These are phyloP conservation scores for Diuraphis noxia DNA, from an alignment of 1,140 invertebrate genomes.

Conservation along the genomic window DNA sequence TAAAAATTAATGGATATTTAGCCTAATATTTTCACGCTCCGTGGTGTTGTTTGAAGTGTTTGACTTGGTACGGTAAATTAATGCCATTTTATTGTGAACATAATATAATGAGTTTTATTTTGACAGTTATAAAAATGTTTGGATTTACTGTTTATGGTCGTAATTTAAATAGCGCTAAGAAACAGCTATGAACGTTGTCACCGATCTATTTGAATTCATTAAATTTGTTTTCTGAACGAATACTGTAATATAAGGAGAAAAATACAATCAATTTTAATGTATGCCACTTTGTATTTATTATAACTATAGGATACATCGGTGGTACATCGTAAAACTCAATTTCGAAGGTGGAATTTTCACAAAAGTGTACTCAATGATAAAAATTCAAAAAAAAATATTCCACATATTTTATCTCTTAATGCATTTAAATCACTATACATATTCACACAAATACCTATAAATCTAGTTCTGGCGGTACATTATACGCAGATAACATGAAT, in stretches of 20 bases:
- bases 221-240: neutral
- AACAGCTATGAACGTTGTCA: neutral
- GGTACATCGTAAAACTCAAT: neutral
- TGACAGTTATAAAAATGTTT: constrained; percentile 34
- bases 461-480: neutral
- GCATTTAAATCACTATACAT: neutral
- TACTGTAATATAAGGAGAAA: neutral
- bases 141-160: constrained; percentile 5
- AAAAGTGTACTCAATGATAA: neutral
- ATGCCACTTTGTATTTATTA: neutral
- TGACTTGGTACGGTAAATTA: constrained; percentile 23
- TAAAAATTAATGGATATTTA: constrained; percentile 27
- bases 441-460: neutral
- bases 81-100: neutral
- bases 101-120: neutral
- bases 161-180: neutral
- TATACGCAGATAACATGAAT: neutral
- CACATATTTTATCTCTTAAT: neutral
- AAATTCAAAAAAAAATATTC: neutral
- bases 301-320: neutral
- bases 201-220: constrained; percentile 12
- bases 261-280: constrained; percentile 32
- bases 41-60: neutral
- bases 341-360: neutral
- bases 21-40: neutral